These are phyloP conservation scores for Motacilla alba DNA, from an alignment of 2,113 vertebrate genomes.

Conservation along the genomic window DNA sequence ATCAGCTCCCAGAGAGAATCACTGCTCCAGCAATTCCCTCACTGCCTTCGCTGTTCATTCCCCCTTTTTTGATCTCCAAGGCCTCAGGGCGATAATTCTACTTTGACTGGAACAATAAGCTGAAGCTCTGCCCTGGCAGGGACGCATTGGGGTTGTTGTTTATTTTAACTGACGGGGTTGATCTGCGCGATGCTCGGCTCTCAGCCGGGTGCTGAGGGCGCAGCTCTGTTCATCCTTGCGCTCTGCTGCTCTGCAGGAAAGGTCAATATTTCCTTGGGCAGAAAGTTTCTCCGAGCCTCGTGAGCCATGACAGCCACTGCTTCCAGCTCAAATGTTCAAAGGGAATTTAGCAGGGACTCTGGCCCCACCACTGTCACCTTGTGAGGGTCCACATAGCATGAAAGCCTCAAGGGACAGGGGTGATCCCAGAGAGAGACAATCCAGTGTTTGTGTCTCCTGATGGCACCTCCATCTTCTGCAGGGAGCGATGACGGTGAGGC, in stretches of 20 bases:
- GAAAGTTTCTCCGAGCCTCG: background rate
- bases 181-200: background rate
- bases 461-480: accelerated
- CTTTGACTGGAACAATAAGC: conserved; percentile 59
- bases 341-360: background rate
- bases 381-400: accelerated
- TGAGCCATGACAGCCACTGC: accelerated
- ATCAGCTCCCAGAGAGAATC: background rate
- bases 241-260: background rate
- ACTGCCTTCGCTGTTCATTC: background rate
- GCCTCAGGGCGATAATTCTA: conserved; percentile 41
- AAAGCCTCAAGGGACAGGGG: background rate
- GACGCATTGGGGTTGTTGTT: background rate
- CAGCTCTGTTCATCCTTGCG: background rate
- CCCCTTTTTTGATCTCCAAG: background rate
- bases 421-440: accelerated
- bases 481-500: accelerated
- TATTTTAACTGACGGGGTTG: background rate
- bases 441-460: background rate
- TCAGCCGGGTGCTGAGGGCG: background rate
- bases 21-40: background rate
- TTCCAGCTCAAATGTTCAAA: background rate
- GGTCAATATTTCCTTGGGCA: background rate
- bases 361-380: background rate
- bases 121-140: background rate